phyloP scores from a whole-genome alignment of 1,140 invertebrate species.

The Drosophila ambigua region DNA sequence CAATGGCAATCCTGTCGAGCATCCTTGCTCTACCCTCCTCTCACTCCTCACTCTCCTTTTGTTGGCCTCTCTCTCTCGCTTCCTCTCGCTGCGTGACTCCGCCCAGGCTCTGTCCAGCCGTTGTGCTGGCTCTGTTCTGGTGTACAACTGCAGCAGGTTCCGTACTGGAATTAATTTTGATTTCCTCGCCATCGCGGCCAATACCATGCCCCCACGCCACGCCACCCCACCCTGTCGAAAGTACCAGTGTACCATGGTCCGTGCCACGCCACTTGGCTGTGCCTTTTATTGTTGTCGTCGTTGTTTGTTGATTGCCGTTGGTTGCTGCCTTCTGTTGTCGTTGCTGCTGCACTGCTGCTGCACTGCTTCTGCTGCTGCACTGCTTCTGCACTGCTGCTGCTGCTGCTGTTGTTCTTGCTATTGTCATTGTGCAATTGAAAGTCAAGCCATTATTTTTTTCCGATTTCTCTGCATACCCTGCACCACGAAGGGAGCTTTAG shows the following conservation, averaged over 20 bases:
- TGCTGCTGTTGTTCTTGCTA: slow-evolving; percentile 20
- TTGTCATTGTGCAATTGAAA: slow-evolving; percentile 73
- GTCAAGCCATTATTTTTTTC: slow-evolving; percentile 69
- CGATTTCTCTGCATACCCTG: no score
- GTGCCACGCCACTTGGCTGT: slow-evolving; percentile 13
- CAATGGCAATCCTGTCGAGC: slow-evolving; percentile 35
- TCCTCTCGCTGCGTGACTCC: no score
- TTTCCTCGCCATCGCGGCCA: slow-evolving; percentile 37
- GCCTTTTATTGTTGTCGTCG: slow-evolving; percentile 70
- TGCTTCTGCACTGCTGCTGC: not conserved
- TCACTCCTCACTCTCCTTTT: not conserved
- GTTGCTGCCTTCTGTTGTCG: slow-evolving; percentile 11
- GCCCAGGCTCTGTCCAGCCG: slow-evolving; percentile 35
- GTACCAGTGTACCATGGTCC: no score
- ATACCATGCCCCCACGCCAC: no score
- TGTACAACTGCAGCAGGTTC: slow-evolving; percentile 78
- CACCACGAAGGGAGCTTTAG: no score
- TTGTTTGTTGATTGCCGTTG: slow-evolving; percentile 56
- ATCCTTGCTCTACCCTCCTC: not conserved
- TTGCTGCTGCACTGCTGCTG: slow-evolving; percentile 3
- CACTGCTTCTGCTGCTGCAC: not conserved
- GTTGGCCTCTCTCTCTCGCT: slow-evolving; percentile 1
- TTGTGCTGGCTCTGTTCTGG: slow-evolving; percentile 50
- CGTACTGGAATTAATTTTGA: slow-evolving; percentile 78
- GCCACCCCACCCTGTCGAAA: no score